These are phyloP conservation scores for Merodon equestris DNA, from an alignment of 2,888 invertebrate genomes.

Conservation along the genomic window DNA sequence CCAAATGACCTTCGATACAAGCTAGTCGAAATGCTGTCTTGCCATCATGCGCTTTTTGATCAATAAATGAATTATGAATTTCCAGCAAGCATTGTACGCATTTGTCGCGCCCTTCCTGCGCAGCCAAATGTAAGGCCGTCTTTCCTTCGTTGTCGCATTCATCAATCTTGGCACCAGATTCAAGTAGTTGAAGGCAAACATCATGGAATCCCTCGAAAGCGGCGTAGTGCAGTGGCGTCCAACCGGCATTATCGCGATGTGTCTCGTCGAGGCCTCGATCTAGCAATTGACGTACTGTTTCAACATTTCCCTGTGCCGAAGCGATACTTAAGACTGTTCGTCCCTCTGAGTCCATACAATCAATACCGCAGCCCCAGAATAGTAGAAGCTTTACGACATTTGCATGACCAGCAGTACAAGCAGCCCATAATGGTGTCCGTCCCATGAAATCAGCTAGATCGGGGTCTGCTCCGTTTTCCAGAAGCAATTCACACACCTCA, in stretches of 20 bases:
- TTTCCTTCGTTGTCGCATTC: slow-evolving; percentile 96
- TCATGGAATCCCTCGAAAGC: slow-evolving; percentile 89
- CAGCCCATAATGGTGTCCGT: slow-evolving; percentile 93
- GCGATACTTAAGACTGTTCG: slow-evolving; percentile 92
- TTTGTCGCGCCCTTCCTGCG: slow-evolving; percentile 91
- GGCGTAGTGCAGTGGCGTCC: slow-evolving; percentile 98
- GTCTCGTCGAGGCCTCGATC: slow-evolving; percentile 93
- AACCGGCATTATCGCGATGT: slow-evolving; percentile 95
- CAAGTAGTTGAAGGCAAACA: slow-evolving; percentile 81
- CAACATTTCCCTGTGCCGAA: slow-evolving; percentile 91
- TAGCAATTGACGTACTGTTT: slow-evolving; percentile 92
- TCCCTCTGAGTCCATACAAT: slow-evolving; percentile 96
- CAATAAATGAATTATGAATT: slow-evolving; percentile 87
- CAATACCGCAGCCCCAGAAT: slow-evolving; percentile 97
- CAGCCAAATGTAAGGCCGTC: slow-evolving; percentile 91
- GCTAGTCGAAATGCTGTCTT: slow-evolving; percentile 88
- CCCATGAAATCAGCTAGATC: slow-evolving; percentile 91
- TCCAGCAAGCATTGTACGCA: slow-evolving; percentile 82
- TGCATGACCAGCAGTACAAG: slow-evolving; percentile 95
- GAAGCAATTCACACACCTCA: slow-evolving; percentile 92
- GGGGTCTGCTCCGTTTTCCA: slow-evolving; percentile 95
- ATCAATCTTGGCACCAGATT: slow-evolving; percentile 92
- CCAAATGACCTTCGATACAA: slow-evolving; percentile 84
- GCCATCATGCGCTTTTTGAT: slow-evolving; percentile 93
- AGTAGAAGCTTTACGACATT: slow-evolving; percentile 90